A percentile compares a stretch with the other conserved stretches of the same genome.
Evolutionary conservation across 2,113 vertebrate genomes (phyloP).

Genomic region (Misgurnus mizolepis): DNA sequence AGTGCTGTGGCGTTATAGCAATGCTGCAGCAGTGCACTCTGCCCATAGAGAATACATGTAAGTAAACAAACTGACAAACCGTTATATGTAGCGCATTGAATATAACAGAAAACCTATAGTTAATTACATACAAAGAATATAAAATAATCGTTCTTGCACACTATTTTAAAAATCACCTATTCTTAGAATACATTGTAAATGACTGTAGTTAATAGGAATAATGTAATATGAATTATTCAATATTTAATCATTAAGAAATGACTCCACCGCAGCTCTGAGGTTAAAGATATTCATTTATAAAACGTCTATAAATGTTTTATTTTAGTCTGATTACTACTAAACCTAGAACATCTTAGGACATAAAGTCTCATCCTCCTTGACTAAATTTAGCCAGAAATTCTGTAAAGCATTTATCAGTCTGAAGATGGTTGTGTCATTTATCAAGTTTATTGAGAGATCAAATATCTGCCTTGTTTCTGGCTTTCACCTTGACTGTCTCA

Average conservation of each 20-base stretch:
- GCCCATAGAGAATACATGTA: constrained; percentile 96
- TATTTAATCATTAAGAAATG: not conserved
- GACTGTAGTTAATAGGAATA: no score
- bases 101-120: no score
- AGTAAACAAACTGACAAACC: constrained; percentile 68
- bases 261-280: not conserved
- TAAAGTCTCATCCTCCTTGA: not conserved
- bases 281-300: not conserved
- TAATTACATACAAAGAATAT: no score
- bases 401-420: not conserved
- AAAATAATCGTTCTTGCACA: no score
- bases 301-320: not conserved
- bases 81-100: no score
- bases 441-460: constrained; percentile 10
- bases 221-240: not conserved
- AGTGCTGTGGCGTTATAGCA: constrained; percentile 98
- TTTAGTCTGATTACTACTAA: not conserved
- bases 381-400: not conserved
- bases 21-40: constrained; percentile 94
- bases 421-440: constrained; percentile 3
- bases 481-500: constrained; percentile 11
- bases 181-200: not conserved
- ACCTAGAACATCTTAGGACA: not conserved
- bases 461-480: constrained; percentile 22
- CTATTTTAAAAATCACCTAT: no score